Conservation (phyloP, 2,888 invertebrate species). For the Hipparchia semele region DNA sequence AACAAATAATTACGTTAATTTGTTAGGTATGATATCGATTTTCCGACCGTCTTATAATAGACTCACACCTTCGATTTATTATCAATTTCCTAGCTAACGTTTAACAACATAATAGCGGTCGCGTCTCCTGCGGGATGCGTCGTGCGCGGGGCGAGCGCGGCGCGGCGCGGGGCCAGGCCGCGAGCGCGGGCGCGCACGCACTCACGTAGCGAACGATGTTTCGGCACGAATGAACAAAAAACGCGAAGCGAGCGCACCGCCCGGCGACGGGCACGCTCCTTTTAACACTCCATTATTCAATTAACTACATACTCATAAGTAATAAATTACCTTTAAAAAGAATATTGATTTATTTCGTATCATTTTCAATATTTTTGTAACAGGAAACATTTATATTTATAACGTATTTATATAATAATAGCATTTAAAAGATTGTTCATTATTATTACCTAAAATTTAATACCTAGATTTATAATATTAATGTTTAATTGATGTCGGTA, state of each 20-base stretch:
- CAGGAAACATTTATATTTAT: constrained; percentile 84
- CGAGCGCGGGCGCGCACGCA: constrained; percentile 36
- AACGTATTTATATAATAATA: constrained; percentile 84
- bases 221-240: constrained; percentile 72
- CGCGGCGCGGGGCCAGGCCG: constrained; percentile 42
- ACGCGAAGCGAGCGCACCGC: constrained; percentile 76
- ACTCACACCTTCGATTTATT: constrained; percentile 82
- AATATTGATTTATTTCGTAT: constrained; percentile 83
- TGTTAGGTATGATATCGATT: constrained; percentile 83
- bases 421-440: constrained; percentile 84
- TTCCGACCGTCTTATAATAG: constrained; percentile 75
- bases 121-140: constrained; percentile 70
- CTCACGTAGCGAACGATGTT: constrained; percentile 68
- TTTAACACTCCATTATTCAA: constrained; percentile 80
- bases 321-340: constrained; percentile 82
- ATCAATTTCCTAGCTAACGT: constrained; percentile 84
- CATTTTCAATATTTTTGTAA: constrained; percentile 83
- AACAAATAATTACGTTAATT: constrained; percentile 83
- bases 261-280: constrained; percentile 70
- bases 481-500: constrained; percentile 83
- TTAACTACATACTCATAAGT: constrained; percentile 83
- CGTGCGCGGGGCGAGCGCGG: constrained; percentile 48
- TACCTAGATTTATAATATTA: constrained; percentile 82
- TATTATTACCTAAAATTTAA: constrained; percentile 84
- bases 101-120: constrained; percentile 80